Evolutionary conservation across 2,113 vertebrate species (phyloP), one percentile per base, ranked within the genome.

Genomic region (Natator depressus): DNA sequence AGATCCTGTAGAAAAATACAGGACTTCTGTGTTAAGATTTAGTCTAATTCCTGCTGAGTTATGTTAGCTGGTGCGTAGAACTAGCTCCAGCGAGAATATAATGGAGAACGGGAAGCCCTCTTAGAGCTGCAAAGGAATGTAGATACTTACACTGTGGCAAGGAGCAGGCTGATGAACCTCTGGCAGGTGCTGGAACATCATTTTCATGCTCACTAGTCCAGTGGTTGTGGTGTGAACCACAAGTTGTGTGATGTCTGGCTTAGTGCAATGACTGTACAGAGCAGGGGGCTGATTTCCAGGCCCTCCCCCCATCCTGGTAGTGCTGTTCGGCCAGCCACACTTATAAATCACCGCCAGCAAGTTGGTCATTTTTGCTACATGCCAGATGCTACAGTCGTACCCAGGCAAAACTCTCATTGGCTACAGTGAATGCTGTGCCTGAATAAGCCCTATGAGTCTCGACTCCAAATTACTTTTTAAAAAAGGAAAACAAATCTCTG

Each of bases 401-500:
- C 9, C 38, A 50, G 62, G 75, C 42, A 88, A 72, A 89, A 53
- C 4, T 92, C 55, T 7, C 5, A 69, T n/a, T 29, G 42, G 9
- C 65, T 89, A 29, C 65, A 72, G 54, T 46, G 54, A 47, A n/a
- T 5, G 51, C 69, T 89, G 83, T 13, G 8, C 75, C 94, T 92
- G 86, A 62, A 35, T 78, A 2, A 88, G 55, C 69, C 75, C 47
- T 78, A 19, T 72, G 35, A 19, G 24, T 46, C 25, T 46, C 2
- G 10, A 65, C 8, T 88, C 47, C 59, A 6, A 88, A 84, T 69
- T 27, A 11, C 8, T 92, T 89, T 92, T 92, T 25, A 55, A 89
- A 79, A 84, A 4, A 1, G 59, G 54, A 82, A 94, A 91, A 46
- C 4, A 79, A n/a, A 20, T 87, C 76, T 29, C 80, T 92, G 53